These are phyloP conservation scores for Lepidiolamprologus cunningtoni DNA, from an alignment of 2,113 vertebrate species.

Conservation along the genomic window DNA sequence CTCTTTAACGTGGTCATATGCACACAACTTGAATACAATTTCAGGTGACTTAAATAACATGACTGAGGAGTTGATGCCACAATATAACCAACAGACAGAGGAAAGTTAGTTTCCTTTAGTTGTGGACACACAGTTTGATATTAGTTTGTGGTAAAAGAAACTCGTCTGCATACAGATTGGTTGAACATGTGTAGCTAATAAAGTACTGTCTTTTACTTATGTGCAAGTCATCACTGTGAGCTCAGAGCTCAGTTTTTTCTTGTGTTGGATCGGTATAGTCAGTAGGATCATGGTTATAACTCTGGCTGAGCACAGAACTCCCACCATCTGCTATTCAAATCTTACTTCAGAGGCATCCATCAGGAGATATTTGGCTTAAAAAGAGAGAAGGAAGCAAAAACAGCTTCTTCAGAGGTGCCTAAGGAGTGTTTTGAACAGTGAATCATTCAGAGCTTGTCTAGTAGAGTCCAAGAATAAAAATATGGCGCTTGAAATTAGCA, in stretches of 20 bases:
- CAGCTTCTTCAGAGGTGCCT: background rate
- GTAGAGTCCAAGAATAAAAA: background rate
- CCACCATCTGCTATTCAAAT: background rate
- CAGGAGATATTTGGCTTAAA: background rate
- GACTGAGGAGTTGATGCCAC: background rate
- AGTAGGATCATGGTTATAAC: background rate
- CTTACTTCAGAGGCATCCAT: background rate
- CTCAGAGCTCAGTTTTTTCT: background rate
- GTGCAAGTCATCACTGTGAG: background rate
- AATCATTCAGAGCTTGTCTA: background rate
- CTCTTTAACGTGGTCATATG: background rate
- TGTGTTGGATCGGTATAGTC: accelerated
- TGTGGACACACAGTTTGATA: background rate
- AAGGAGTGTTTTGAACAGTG: background rate
- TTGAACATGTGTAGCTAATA: background rate
- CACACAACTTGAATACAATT: accelerated
- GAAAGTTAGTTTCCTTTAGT: background rate
- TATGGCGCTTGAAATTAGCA: background rate
- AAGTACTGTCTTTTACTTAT: background rate
- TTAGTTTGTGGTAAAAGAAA: background rate
- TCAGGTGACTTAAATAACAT: background rate
- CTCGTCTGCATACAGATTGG: background rate
- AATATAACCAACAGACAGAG: background rate
- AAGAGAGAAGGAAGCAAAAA: background rate
- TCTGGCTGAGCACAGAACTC: background rate